phyloP scores from a whole-genome alignment of 2,113 vertebrate genomes.

The Dromaius novaehollandiae region DNA sequence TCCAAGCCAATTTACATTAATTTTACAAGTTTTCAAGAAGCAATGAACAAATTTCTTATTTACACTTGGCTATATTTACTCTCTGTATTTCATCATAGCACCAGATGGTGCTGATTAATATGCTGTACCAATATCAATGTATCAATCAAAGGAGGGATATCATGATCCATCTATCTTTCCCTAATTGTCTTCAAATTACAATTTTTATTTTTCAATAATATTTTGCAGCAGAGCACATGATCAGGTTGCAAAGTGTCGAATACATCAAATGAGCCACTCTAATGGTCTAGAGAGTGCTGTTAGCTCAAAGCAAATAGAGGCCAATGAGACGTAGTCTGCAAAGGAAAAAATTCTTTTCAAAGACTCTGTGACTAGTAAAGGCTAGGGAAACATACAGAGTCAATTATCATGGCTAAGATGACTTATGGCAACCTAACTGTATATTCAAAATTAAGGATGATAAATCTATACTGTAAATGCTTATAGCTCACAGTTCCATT shows the following conservation, averaged over 20 bases:
- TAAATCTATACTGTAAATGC: not conserved
- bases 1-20: not conserved
- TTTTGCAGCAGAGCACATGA: not conserved
- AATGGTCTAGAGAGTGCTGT: not conserved
- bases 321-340: not conserved
- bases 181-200: not conserved
- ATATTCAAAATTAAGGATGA: not conserved
- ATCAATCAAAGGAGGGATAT: not conserved
- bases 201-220: not conserved
- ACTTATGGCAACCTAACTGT: not conserved
- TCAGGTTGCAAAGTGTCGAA: not conserved
- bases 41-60: constrained; percentile 16
- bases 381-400: not conserved
- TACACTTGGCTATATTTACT: not conserved
- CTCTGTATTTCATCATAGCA: not conserved
- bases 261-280: not conserved
- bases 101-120: not conserved
- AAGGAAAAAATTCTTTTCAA: not conserved
- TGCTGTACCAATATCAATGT: not conserved
- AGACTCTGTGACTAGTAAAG: not conserved
- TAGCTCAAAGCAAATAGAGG: not conserved
- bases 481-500: constrained; percentile 1
- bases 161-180: not conserved
- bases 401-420: not conserved
- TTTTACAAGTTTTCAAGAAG: constrained; percentile 1